Base-by-base conservation (phyloP, 2,797 vertebrate genomes). In the Parambassis ranga region DNA sequence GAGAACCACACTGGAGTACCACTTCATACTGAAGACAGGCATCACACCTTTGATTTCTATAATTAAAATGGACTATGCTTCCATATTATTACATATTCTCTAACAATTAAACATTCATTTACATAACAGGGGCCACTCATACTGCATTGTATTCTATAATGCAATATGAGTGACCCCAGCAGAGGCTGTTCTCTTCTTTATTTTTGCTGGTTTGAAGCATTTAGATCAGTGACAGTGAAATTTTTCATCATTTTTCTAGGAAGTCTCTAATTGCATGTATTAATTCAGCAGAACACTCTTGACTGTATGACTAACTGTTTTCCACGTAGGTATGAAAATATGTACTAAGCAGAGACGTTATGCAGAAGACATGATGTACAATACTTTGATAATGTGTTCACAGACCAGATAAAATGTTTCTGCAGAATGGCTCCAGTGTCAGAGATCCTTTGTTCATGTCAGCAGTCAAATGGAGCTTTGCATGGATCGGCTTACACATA, bases 61-160 rank as follows among this genome's bases (percentile, higher is more conserved):
- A 33, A 61, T 33, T 18, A 38, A 35, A 37, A 41, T 27, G 47
- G 38, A 57, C 7, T n/a, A n/a, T n/a, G n/a, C n/a, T n/a, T n/a
- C n/a, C n/a, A 30, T 28, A 37, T 30, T 23, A 37, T 62, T 58
- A 71, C 15, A 44, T 57, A 38, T 5, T 7, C 53, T 10, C 4
- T 18, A 39, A 18, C 22, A 46, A 19, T 58, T 53, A 46, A 61
- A 69, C 46, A 48, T 5, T n/a, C 13, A n/a, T 68, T 66, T 75
- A 61, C 6, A 61, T 66, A 69, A 82, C 47, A 22, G 56, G 43
- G 1, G 2, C 30, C 36, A 20, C 35, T 50, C 51, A 38, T 38
- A 3, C n/a, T 58, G 26, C 31, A 27, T 57, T 46, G 33, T 10
- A 18, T 69, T 19, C 31, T 47, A 36, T 43, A 1, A 16, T 16